Conservation (phyloP, 2,888 invertebrate species). For the Tillus elongatus region DNA sequence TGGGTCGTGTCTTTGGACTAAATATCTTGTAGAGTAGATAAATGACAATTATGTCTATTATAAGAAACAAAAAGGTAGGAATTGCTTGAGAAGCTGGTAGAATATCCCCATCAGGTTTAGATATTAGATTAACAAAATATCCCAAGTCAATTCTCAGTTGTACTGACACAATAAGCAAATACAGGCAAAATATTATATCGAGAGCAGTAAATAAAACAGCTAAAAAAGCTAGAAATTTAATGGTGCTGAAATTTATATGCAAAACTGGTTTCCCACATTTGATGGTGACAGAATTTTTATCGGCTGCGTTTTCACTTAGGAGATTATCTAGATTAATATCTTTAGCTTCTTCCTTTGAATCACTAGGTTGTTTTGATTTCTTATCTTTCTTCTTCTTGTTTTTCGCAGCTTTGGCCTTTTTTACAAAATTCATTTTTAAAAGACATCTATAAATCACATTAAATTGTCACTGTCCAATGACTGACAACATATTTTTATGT, state of each 20-base stretch:
- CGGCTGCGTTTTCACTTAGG: too few species aligned
- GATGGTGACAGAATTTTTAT: conserved; percentile 18
- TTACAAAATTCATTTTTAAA: too few species aligned
- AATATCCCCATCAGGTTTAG: conserved; percentile 32
- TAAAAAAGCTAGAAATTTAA: conserved; percentile 26
- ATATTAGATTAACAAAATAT: conserved; percentile 36
- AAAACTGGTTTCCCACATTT: conserved; percentile 30
- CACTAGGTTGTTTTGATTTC: too few species aligned
- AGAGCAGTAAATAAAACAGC: conserved; percentile 20
- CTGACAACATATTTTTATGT: too few species aligned
- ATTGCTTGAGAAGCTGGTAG: conserved; percentile 27
- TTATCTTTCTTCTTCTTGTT: too few species aligned
- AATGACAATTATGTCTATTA: conserved; percentile 25
- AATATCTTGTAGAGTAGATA: conserved; percentile 28
- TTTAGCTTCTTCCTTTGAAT: too few species aligned
- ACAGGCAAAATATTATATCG: conserved; percentile 26
- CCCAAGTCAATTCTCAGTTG: conserved; percentile 30
- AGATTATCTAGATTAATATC: too few species aligned
- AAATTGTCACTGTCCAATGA: too few species aligned
- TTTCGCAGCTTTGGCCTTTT: too few species aligned
- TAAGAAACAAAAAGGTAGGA: conserved; percentile 27
- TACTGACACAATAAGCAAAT: conserved; percentile 28
- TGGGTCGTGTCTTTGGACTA: conserved; percentile 19
- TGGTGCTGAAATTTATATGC: conserved; percentile 24
- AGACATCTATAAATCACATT: too few species aligned